These are phyloP conservation scores for Drosophila heteroneura DNA, from an alignment of 2,888 invertebrate species.

Conservation along the genomic window DNA sequence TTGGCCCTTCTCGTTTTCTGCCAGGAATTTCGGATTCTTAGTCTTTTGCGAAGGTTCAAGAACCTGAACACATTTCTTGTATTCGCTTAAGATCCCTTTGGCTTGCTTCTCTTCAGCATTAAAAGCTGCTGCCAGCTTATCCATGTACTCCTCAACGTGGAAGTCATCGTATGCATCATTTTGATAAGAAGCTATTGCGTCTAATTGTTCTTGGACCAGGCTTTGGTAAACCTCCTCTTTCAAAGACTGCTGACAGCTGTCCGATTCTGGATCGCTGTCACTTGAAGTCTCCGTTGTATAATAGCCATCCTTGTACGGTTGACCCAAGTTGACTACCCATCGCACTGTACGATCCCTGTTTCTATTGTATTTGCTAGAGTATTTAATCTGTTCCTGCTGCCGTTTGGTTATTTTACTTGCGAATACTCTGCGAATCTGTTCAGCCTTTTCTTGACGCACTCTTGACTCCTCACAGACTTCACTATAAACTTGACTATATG, in stretches of 20 bases:
- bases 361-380: background rate
- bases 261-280: slow-evolving; percentile 18
- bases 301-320: slow-evolving; percentile 7
- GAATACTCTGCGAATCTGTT: slow-evolving; percentile 37
- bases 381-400: background rate
- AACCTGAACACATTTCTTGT: background rate
- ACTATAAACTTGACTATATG: slow-evolving; percentile 61
- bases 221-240: slow-evolving; percentile 1
- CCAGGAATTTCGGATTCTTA: background rate
- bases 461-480: slow-evolving; percentile 63
- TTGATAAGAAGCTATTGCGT: slow-evolving; percentile 8
- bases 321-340: slow-evolving; percentile 32
- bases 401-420: slow-evolving; percentile 21
- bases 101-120: background rate
- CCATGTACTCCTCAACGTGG: slow-evolving; percentile 1
- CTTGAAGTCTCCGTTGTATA: slow-evolving; percentile 19
- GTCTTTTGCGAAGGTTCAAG: background rate
- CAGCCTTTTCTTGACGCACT: slow-evolving; percentile 49
- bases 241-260: background rate
- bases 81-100: background rate
- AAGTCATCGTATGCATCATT: background rate
- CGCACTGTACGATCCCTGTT: slow-evolving; percentile 26
- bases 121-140: background rate
- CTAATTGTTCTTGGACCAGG: slow-evolving; percentile 20
- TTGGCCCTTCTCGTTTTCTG: background rate